These are phyloP conservation scores for Helicorthomorpha holstii DNA, from an alignment of 1,140 invertebrate species.

Conservation along the genomic window DNA sequence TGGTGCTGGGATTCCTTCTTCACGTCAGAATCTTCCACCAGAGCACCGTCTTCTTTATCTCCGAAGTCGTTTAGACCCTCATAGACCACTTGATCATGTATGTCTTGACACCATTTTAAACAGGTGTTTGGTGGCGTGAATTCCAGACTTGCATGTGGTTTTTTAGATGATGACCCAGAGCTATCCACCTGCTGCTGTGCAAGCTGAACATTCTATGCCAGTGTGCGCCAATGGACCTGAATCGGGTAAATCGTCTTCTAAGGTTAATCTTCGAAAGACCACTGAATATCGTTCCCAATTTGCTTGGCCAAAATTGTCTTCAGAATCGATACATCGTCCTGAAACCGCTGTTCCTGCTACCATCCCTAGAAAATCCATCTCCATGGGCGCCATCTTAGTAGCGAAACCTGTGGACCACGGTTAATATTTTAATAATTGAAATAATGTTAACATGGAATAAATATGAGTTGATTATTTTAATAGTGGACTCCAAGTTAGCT, in stretches of 20 bases:
- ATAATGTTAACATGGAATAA: too few relatives aligned
- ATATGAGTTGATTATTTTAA: too few relatives aligned
- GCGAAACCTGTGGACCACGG: too few relatives aligned
- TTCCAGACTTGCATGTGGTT: not conserved
- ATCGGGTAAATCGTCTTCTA: too few relatives aligned
- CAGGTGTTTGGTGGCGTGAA: not conserved
- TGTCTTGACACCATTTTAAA: not conserved
- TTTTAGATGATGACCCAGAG: conserved; percentile 6
- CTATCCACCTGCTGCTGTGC: conserved; percentile 2
- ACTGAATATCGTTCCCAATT: conserved; percentile 76
- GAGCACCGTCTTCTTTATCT: too few relatives aligned
- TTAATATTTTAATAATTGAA: too few relatives aligned
- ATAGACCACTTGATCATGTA: too few relatives aligned
- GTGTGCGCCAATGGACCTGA: not conserved
- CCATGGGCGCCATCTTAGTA: conserved; percentile 55
- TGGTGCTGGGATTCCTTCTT: too few relatives aligned
- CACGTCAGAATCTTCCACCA: too few relatives aligned
- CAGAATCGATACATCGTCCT: conserved; percentile 22
- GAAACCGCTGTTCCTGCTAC: conserved; percentile 6
- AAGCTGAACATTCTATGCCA: not conserved
- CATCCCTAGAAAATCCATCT: conserved; percentile 48
- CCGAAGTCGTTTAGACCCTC: too few relatives aligned
- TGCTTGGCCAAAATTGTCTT: conserved; percentile 49
- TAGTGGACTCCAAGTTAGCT: too few relatives aligned
- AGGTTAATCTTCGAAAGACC: conserved; percentile 54